A percentile compares a stretch with the other conserved stretches of the same genome.
Evolutionary conservation across 2,113 vertebrate species (phyloP).

Genomic region (Caracal caracal): DNA sequence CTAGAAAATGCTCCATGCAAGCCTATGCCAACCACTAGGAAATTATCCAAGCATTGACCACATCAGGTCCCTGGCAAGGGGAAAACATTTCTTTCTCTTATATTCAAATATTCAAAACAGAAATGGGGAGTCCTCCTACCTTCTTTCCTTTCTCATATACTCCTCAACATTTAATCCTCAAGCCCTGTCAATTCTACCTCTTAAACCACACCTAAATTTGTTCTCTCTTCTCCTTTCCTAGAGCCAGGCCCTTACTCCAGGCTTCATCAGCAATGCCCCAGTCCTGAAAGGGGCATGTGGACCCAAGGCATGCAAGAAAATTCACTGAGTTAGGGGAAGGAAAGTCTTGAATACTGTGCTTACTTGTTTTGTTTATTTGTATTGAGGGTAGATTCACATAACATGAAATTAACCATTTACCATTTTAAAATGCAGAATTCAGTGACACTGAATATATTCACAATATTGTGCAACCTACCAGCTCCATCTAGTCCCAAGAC

Average conservation of each 20-base stretch:
- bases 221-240: background rate
- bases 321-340: background rate
- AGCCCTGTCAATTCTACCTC: background rate
- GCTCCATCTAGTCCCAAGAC: background rate
- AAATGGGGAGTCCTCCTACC: background rate
- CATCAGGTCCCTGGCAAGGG: background rate
- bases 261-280: accelerated
- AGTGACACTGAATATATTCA: background rate
- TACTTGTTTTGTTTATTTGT: background rate
- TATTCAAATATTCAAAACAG: background rate
- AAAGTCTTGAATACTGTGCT: background rate
- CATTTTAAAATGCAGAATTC: background rate
- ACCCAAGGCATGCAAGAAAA: too few species aligned
- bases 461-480: background rate
- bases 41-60: background rate
- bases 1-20: background rate
- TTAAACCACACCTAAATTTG: background rate
- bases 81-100: background rate
- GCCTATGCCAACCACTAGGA: background rate
- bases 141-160: background rate
- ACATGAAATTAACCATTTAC: background rate
- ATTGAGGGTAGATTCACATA: background rate
- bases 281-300: accelerated
- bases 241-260: background rate
- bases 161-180: background rate